Percentiles rank a stretch among this genome's conserved stretches.
phyloP scores from a whole-genome alignment of 2,888 invertebrate species.

The Agrochola lychnidis region DNA sequence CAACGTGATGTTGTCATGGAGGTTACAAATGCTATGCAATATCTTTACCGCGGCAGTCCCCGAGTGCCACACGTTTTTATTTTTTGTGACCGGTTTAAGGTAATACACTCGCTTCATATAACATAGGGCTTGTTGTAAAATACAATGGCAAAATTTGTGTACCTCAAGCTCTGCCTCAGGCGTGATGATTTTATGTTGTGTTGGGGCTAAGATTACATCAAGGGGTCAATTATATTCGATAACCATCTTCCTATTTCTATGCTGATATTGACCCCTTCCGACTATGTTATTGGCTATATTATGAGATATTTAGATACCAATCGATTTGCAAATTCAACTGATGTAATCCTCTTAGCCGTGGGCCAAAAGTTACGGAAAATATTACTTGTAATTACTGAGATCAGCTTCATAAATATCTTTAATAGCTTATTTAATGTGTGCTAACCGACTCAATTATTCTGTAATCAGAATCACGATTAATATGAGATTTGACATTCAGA shows the following conservation, averaged over 20 bases:
- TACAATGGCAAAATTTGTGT: neutral
- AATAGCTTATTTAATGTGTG: conserved; percentile 28
- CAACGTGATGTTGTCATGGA: too few relatives aligned
- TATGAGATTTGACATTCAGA: neutral
- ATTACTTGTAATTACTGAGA: conserved; percentile 44
- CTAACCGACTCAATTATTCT: conserved; percentile 9
- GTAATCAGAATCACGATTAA: neutral
- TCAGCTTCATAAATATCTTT: conserved; percentile 26
- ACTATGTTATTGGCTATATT: conserved; percentile 26
- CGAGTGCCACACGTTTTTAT: too few relatives aligned
- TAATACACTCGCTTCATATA: neutral
- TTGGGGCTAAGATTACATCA: conserved; percentile 22
- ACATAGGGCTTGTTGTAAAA: neutral
- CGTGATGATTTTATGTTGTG: neutral
- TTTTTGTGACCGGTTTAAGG: neutral
- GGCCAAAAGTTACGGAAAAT: conserved; percentile 28
- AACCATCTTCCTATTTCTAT: conserved; percentile 39
- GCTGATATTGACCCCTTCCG: conserved; percentile 23
- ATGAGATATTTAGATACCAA: conserved; percentile 25
- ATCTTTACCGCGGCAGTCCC: too few relatives aligned
- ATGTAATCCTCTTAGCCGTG: conserved; percentile 37
- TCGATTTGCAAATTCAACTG: conserved; percentile 42
- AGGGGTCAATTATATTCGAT: conserved; percentile 46
- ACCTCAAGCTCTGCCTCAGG: neutral
- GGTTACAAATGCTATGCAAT: too few relatives aligned